Conservation (phyloP, 2,888 invertebrate genomes). For the Drosophila niveifrons region DNA sequence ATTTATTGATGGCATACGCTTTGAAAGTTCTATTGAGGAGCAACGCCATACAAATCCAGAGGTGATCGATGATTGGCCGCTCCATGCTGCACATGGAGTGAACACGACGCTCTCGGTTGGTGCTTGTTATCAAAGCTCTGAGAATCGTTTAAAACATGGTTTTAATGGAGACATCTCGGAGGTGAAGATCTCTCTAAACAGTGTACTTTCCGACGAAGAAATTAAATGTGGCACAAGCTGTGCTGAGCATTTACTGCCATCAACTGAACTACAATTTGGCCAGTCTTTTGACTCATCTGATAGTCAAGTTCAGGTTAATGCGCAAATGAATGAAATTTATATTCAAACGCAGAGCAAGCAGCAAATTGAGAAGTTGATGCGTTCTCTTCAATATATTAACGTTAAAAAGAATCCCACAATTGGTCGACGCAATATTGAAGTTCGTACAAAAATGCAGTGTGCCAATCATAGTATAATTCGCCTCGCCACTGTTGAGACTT, state of each 20-base stretch:
- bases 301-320: slow-evolving; percentile 91
- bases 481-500: slow-evolving; percentile 84
- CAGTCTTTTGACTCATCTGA: slow-evolving; percentile 86
- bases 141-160: slow-evolving; percentile 94
- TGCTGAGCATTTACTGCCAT: slow-evolving; percentile 83
- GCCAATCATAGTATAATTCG: slow-evolving; percentile 83
- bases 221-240: slow-evolving; percentile 84
- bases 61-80: slow-evolving; percentile 99
- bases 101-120: slow-evolving; percentile 97
- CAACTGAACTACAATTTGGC: slow-evolving; percentile 16
- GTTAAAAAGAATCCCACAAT: slow-evolving; percentile 97
- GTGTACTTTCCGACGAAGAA: slow-evolving; percentile 77
- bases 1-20: slow-evolving; percentile 92
- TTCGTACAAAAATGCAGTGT: slow-evolving; percentile 84
- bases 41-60: slow-evolving; percentile 93
- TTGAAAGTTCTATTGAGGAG: slow-evolving; percentile 85
- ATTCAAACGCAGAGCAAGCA: slow-evolving; percentile 96
- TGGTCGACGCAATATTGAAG: slow-evolving; percentile 91
- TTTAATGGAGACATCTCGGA: slow-evolving; percentile 85
- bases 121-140: slow-evolving; percentile 99
- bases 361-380: slow-evolving; percentile 94
- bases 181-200: slow-evolving; percentile 81
- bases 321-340: slow-evolving; percentile 90
- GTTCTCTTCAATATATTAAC: slow-evolving; percentile 96
- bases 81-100: slow-evolving; percentile 97